Evolutionary conservation across 30 jellyfish, hydroid and myxozoan species (phyloP), one percentile per base, ranked within the genome.

Genomic region (Turritopsis dohrnii): DNA sequence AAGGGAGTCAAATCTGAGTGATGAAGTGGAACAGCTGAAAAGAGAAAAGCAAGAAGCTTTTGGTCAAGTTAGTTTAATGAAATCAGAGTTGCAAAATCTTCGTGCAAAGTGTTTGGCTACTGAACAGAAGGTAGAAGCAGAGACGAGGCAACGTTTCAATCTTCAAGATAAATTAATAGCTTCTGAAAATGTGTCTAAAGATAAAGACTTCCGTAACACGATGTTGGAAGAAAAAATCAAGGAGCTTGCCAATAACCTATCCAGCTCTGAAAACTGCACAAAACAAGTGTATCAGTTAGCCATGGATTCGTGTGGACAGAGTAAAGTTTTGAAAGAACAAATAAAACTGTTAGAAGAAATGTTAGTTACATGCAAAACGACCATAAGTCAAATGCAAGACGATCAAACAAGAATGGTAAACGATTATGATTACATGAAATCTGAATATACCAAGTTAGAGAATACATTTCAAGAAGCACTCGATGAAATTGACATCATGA

Each of bases 361-460:
- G 23, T 18, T 77, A 8, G 19, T 66, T 16, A n/a, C 28, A 21
- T 77, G 71, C 75, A 30, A 77, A 7, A 29, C 66, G 29, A 77
- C 85, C 7, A 0, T 29, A 7, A 16, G 30, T 24, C 21, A 19
- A 30, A 26, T 77, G 71, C 66, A 77, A 26, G 71, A 26, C 0
- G 73, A 77, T 1, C 52, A 77, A 24, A 28, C 71, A 29, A n/a
- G 8, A 26, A 77, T 29, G 28, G 23, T 17, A 18, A 74, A 25
- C 1, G 73, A 29, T 8, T 24, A 26, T 52, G 22, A 77, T 60
- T 25, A 26, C 19, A 29, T 53, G 85, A 77, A 69, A 1, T 69
- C 85, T 24, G 71, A 77, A 77, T 77, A 77, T 29, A 66, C 71
- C 13, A 18, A 17, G 26, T 52, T 77, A 13, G 85, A 77, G 18